Evolutionary conservation across 2,113 vertebrate species (phyloP).

Genomic region (Caretta caretta): DNA sequence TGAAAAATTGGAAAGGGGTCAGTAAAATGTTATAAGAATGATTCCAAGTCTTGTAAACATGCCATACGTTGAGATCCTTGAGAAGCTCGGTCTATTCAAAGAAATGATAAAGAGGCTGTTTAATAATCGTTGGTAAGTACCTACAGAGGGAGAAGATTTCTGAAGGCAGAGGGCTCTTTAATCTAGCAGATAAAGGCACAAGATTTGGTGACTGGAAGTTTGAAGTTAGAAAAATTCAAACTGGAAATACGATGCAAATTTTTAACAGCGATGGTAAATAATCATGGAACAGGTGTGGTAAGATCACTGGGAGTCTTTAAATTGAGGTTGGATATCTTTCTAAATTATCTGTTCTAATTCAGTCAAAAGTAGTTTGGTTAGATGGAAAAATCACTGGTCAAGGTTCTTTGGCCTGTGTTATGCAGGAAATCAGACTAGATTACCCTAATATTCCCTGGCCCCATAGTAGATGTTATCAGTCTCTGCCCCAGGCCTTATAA

Average conservation of each 20-base stretch:
- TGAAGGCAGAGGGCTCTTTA: background rate
- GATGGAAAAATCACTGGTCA: rapidly evolving
- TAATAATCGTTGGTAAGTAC: background rate
- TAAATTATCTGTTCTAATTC: background rate
- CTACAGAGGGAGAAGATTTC: rapidly evolving
- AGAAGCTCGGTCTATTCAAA: rapidly evolving
- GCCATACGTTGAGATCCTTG: rapidly evolving
- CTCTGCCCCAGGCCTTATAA: background rate
- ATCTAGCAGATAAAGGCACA: background rate
- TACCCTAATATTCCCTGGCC: background rate
- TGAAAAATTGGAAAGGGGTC: background rate
- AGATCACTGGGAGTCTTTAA: background rate
- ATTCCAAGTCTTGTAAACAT: background rate
- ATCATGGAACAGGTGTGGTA: background rate
- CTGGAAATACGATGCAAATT: rapidly evolving
- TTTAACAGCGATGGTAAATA: background rate
- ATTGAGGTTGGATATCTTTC: background rate
- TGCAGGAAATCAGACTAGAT: background rate
- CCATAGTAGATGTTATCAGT: background rate
- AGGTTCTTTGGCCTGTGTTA: background rate
- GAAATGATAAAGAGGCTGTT: background rate
- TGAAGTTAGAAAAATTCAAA: background rate
- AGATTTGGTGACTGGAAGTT: background rate
- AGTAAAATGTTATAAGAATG: background rate
- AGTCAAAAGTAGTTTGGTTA: rapidly evolving